phyloP scores from a whole-genome alignment of 2,888 invertebrate genomes.

The Ophioninae sp. region DNA sequence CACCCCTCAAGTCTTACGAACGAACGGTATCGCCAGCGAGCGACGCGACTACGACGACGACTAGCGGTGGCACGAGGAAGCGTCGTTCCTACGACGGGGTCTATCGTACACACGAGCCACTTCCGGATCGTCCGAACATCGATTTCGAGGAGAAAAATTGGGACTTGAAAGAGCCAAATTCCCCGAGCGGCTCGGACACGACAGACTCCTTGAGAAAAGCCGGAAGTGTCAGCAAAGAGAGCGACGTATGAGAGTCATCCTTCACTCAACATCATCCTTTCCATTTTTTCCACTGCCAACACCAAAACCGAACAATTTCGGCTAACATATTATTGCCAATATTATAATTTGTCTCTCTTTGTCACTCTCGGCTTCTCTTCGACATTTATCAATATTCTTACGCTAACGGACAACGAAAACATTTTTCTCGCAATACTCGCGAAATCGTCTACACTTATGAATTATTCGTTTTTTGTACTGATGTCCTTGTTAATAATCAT shows the following conservation, averaged over 20 bases:
- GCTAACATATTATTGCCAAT: too few relatives aligned
- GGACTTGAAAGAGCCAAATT: conserved; percentile 84
- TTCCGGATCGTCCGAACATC: conserved; percentile 87
- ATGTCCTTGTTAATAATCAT: background rate
- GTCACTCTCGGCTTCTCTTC: background rate
- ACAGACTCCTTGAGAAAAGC: conserved; percentile 70
- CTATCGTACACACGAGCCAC: conserved; percentile 92
- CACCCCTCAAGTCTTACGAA: conserved; percentile 80
- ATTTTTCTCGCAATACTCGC: background rate
- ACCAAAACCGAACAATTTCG: background rate
- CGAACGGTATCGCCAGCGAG: conserved; percentile 83
- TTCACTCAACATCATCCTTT: background rate
- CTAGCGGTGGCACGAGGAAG: conserved; percentile 84
- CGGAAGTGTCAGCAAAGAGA: conserved; percentile 76
- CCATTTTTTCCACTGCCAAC: background rate
- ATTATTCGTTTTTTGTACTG: background rate
- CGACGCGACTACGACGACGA: conserved; percentile 83
- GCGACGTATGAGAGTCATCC: conserved; percentile 71
- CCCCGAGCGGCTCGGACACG: conserved; percentile 69
- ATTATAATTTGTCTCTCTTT: background rate
- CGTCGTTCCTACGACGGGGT: conserved; percentile 90
- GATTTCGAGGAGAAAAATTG: conserved; percentile 92
- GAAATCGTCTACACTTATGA: background rate
- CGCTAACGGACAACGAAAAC: background rate
- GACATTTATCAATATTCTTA: background rate